phyloP scores from a whole-genome alignment of 2,797 vertebrate genomes.

The Nyctalus aviator region DNA sequence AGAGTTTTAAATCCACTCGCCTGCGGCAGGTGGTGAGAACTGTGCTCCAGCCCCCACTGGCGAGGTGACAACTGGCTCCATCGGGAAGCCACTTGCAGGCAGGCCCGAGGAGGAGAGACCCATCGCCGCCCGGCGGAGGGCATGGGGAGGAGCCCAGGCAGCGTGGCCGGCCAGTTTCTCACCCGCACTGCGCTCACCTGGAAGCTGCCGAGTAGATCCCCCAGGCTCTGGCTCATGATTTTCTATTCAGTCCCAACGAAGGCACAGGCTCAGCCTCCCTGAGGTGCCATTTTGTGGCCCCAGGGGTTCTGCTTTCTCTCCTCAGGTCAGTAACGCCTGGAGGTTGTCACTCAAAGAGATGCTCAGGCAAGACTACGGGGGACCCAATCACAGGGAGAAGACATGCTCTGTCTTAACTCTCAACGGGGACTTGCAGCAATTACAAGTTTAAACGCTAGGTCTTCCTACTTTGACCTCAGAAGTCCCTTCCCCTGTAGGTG shows the following conservation, averaged over 20 bases:
- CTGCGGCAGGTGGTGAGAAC: conserved; percentile 46
- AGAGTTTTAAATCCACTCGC: conserved; percentile 42
- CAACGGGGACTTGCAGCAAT: not conserved
- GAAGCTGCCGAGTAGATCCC: not conserved
- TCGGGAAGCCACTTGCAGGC: not conserved
- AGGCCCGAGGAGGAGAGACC: not conserved
- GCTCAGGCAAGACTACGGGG: not conserved
- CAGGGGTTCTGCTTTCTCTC: not conserved
- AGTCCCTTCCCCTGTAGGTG: not conserved
- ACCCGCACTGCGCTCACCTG: not conserved
- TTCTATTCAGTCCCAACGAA: not conserved
- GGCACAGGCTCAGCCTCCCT: not conserved
- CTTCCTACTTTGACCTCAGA: not conserved
- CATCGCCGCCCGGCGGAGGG: no score
- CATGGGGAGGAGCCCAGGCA: not conserved
- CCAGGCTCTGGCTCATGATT: not conserved
- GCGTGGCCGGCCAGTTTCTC: not conserved
- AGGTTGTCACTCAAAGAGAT: not conserved
- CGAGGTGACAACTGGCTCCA: not conserved
- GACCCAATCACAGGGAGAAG: not conserved
- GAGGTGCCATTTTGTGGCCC: not conserved
- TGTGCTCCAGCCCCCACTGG: not conserved
- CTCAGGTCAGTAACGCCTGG: not conserved
- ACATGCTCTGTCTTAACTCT: not conserved
- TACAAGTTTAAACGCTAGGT: not conserved